phyloP scores from a whole-genome alignment of 2,113 vertebrate species.

The Meleagris gallopavo region DNA sequence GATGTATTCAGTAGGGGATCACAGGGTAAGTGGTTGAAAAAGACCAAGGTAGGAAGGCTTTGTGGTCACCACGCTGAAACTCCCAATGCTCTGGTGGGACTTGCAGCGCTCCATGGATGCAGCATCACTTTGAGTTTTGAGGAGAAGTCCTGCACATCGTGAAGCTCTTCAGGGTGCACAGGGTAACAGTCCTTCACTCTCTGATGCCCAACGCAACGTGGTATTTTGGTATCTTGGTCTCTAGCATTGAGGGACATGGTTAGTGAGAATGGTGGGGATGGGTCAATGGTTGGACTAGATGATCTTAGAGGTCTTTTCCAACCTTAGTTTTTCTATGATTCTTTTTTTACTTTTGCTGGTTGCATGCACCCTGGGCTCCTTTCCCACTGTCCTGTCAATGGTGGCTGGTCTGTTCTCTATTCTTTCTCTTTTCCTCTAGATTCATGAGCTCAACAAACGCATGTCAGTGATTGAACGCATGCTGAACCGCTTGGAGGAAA shows the following conservation, averaged over 20 bases:
- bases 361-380: not conserved
- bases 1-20: accelerated
- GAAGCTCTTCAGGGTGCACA: not conserved
- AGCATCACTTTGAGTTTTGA: accelerated
- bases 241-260: no score
- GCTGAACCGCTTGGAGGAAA: slow-evolving; percentile 84
- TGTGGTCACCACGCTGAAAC: not conserved
- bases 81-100: not conserved
- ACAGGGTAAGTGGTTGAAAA: not conserved
- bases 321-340: no score
- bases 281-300: no score
- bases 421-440: slow-evolving; percentile 70
- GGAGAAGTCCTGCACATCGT: not conserved
- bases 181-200: not conserved
- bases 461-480: slow-evolving; percentile 83
- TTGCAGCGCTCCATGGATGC: not conserved
- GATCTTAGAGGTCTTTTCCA: no score
- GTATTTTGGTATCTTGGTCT: not conserved
- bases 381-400: not conserved
- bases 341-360: slow-evolving; percentile 7
- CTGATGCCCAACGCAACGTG: not conserved
- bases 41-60: not conserved
- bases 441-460: slow-evolving; percentile 83
- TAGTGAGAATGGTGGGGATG: no score
- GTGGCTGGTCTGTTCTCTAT: slow-evolving; percentile 5